Evolutionary conservation across 2,888 invertebrate species (phyloP), one percentile per base, ranked within the genome.

Genomic region (Unio pictorum): DNA sequence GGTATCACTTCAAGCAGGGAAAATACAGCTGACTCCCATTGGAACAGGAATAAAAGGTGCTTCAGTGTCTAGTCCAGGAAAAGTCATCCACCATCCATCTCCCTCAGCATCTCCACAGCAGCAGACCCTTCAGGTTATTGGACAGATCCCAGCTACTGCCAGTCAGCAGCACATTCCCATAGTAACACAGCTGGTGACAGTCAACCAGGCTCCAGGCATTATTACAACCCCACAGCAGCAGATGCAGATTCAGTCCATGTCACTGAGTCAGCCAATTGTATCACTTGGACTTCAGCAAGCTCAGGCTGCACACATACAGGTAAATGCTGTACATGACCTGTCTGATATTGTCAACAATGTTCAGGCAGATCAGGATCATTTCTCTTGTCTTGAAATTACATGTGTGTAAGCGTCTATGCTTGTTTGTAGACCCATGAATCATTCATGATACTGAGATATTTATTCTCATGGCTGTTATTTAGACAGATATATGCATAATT

Each of bases 131-230:
- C 78, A 80, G 67, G 71, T 80, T 55, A 76, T 78, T 28, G 72
- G 70, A 58, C 78, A 73, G 20, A 75, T 76, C 70, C 67, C 73
- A 18, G 58, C 71, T 30, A 78, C 67, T 66, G 78, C 70, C 45
- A 74, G 72, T 64, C 76, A 75, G 69, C 72, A 64, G 60, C 23
- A 64, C 4, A 70, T 75, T 67, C 74, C 76, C 60, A 78, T 81
- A 73, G 79, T 84, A 26, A 83, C 84, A 61, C 84, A 84, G 71
- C 79, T 83, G 67, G 78, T 83, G 54, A 75, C 81, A 17, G 76
- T 84, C 45, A 83, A 71, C 64, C 86, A 83, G 70, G 70, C 80
- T 11, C 75, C 77, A 23, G 75, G 77, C 55, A 67, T 80, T 55
- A 69, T 80, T 20, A 75, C 81, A 20, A 77, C 78, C 64, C 79